Evolutionary conservation across 2,113 vertebrate species (phyloP), one percentile per base, ranked within the genome.

Genomic region (Esox niger): DNA sequence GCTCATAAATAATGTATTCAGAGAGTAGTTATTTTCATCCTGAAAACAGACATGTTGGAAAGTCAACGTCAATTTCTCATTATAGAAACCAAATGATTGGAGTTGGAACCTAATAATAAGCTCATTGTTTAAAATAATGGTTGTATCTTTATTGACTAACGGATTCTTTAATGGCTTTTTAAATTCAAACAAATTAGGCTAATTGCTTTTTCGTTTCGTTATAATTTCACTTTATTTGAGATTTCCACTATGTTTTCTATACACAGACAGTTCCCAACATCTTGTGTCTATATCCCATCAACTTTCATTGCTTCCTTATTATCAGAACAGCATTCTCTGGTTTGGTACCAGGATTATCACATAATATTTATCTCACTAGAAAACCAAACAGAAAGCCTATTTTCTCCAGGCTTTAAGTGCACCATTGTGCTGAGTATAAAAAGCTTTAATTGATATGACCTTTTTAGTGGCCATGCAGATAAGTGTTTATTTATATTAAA

Each of bases 181-280:
- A 65, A 71, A 67, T 79, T 74, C 65, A 57, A 35, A 81, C 78
- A 68, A 84, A 86, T 75, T n/a, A 80, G 60, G 59, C 70, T 82
- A 79, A 86, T 88, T 74, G 75, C 73, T 75, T 62, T 66, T 71
- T 64, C 58, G 70, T 70, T 81, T 79, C 57, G 52, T 73, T 71
- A 55, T 61, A 11, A 32, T 27, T 69, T 66, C 56, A 17, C 68
- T 49, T 56, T 55, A 35, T 55, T 66, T 15, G 1, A 33, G 8
- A 21, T 23, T 11, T 46, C 35, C 43, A 25, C 62, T 15, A 1
- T 27, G n/a, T 23, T 15, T 25, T 23, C 25, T 33, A 29, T 15
- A 23, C 43, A 8, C 25, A 20, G 32, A 43, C 62, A 25, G 15
- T 33, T 1, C 25, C 7, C 26, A 8, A 17, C 10, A 5, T 33